Evolutionary conservation across 2,888 invertebrate species (phyloP).

Genomic region (Cataglyphis cursor): DNA sequence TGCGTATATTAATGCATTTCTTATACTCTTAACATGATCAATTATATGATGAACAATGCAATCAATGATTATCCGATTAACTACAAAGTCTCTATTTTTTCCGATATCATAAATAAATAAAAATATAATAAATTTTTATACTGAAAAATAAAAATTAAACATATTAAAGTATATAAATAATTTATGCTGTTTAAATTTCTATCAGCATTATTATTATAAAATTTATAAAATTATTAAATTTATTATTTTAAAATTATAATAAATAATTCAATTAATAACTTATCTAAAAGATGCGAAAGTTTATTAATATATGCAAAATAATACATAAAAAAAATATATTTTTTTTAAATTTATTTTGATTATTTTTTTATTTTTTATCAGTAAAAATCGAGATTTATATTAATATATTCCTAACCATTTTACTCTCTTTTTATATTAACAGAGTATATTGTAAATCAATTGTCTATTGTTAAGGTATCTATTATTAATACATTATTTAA

Average conservation of each 20-base stretch:
- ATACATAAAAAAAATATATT: neutral
- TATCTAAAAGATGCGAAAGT: neutral
- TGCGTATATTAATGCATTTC: neutral
- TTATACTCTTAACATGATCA: neutral
- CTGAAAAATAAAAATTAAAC: neutral
- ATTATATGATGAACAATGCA: slow-evolving; percentile 1
- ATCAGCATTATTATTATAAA: neutral
- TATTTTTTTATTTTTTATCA: neutral
- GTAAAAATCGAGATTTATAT: neutral
- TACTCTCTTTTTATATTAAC: neutral
- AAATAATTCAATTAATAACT: slow-evolving; percentile 5
- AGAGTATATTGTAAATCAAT: neutral
- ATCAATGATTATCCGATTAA: neutral
- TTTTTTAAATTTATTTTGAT: too few relatives aligned
- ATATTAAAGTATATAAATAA: neutral
- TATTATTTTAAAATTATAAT: neutral
- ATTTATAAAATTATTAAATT: too few relatives aligned
- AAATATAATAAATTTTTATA: neutral
- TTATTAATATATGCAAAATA: neutral
- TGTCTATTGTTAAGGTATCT: neutral
- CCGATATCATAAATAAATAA: neutral
- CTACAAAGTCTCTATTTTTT: slow-evolving; percentile 8
- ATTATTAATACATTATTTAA: neutral
- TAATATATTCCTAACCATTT: neutral
- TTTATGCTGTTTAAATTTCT: neutral